Base-by-base conservation (phyloP, 2,888 invertebrate genomes). In the Lissonota sp. region DNA sequence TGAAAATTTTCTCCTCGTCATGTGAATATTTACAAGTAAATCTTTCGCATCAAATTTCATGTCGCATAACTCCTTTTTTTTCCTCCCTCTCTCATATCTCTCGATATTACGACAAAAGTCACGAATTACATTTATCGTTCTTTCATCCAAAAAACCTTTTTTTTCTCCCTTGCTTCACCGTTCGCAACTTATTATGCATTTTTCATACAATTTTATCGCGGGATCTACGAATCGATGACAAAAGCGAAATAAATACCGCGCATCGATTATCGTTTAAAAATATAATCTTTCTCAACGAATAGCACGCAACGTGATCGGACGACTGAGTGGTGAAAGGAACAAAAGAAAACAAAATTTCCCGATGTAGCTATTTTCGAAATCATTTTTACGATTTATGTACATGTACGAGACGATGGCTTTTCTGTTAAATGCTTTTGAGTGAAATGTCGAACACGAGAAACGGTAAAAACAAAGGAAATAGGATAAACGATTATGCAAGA, bases 11-110 rank as follows among this genome's bases (percentile, higher is more conserved):
- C 62, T 60, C 62, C 55, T 44, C 60, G 66, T 78, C 44, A 73
- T 55, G 62, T 53, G 46, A 16, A 63, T 73, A 79, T 79, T 73
- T 79, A 73, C 79, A 79, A 67, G 39, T 79, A 67, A 71, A 73
- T 55, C 12, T 79, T 53, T 58, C 66, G 66, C 67, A 67, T 64
- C 37, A 49, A 63, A 53, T 12, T 16, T 26, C 26, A 26, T 26
- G 26, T 26, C 26, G 26, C 26, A 26, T 26, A 26, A 26, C 3
- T 26, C 26, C 3, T 26, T 44, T 26, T 10, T 40, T n/a, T 62
- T 67, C 16, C 42, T 67, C 12, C n/a, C 39, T 53, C 57, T 62
- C 16, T 7, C 12, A 37, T 53, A 44, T 26, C 40, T 69, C 69
- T 37, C 40, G 8, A 6, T 10, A 39, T 73, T 67, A n/a, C 40